phyloP scores from a whole-genome alignment of 1,140 invertebrate species.

The Brachionus rotundiformis region DNA sequence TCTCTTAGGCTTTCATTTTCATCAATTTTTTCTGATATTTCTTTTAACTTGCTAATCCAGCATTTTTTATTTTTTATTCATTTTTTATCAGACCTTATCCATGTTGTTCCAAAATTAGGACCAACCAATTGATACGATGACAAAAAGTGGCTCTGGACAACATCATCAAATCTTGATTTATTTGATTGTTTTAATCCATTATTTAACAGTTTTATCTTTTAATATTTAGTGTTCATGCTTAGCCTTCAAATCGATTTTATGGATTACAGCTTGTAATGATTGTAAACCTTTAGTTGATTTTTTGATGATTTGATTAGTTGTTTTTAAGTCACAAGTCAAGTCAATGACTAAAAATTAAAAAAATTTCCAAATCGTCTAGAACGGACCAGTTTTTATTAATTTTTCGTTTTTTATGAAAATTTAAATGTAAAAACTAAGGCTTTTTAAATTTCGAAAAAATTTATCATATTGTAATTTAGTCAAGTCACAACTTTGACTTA shows the following conservation, averaged over 20 bases:
- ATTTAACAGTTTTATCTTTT: neutral
- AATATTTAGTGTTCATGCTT: neutral
- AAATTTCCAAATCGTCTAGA: too few species aligned
- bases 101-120: conserved; percentile 1
- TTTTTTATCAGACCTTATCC: neutral
- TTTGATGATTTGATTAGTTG: too few species aligned
- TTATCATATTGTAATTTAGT: too few species aligned
- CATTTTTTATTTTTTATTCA: conserved; percentile 1
- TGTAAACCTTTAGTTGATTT: neutral
- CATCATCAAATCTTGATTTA: conserved; percentile 9
- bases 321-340: too few species aligned
- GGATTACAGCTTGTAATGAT: neutral
- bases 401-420: too few species aligned
- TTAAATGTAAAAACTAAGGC: too few species aligned
- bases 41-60: neutral
- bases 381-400: too few species aligned
- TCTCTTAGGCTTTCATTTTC: neutral
- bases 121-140: neutral
- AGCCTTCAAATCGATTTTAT: conserved; percentile 4
- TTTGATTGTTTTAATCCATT: neutral
- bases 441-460: too few species aligned
- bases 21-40: neutral
- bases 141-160: neutral
- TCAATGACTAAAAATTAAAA: too few species aligned
- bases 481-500: too few species aligned